These are phyloP conservation scores for Symphodus melops DNA, from an alignment of 2,113 vertebrate species.

Conservation along the genomic window DNA sequence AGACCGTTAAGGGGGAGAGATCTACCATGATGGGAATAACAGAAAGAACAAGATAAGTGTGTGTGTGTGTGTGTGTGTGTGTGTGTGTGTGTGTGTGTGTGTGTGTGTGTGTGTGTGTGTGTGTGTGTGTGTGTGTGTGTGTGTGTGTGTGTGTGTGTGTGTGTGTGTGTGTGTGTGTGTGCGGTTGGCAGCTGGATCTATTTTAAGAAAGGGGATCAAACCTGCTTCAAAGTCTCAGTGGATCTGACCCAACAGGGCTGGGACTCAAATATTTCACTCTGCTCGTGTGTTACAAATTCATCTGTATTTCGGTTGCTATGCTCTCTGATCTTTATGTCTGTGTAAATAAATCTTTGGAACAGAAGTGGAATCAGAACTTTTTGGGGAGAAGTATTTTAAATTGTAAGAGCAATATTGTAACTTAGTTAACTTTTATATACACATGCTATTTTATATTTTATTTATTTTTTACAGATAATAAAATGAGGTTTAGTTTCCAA, in stretches of 20 bases:
- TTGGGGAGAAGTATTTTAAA: no score
- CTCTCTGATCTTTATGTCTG: no score
- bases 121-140: constrained; percentile 19
- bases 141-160: constrained; percentile 13
- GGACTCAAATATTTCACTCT: not conserved
- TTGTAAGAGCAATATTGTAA: no score
- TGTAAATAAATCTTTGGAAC: no score
- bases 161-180: constrained; percentile 15
- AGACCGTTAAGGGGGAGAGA: not conserved
- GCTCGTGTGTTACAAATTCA: no score
- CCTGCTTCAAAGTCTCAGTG: constrained; percentile 42
- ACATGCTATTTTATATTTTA: no score
- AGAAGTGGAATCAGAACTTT: no score
- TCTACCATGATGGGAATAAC: constrained; percentile 50
- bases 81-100: constrained; percentile 19
- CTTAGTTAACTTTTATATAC: no score
- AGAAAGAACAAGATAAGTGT: constrained; percentile 19
- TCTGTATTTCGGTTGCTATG: no score
- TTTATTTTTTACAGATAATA: no score
- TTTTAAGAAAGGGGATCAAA: constrained; percentile 51
- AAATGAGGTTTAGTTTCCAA: no score
- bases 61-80: constrained; percentile 11
- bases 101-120: constrained; percentile 13
- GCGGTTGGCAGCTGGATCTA: constrained; percentile 27
- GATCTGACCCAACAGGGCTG: constrained; percentile 36